Evolutionary conservation across 2,113 vertebrate species (phyloP).

Genomic region (Xiphophorus maculatus): DNA sequence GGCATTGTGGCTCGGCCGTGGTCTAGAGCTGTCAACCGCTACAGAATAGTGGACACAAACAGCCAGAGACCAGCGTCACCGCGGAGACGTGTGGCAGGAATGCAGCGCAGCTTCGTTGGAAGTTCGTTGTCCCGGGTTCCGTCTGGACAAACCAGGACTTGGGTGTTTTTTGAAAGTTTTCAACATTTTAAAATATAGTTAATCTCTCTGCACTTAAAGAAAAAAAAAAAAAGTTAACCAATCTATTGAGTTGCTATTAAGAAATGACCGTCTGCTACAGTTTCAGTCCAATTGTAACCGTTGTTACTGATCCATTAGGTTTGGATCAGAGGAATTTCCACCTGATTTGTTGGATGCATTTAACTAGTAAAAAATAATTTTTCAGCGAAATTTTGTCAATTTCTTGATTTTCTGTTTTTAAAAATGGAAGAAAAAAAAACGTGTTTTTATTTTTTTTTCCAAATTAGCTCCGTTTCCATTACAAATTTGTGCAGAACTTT

Average conservation of each 20-base stretch:
- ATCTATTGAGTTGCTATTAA: neutral
- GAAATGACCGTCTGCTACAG: neutral
- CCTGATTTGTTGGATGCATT: slow-evolving; percentile 9
- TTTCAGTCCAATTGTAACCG: slow-evolving; percentile 26
- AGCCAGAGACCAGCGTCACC: slow-evolving; percentile 79
- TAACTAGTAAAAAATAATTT: slow-evolving; percentile 29
- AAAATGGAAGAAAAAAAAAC: no score
- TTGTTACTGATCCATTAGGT: slow-evolving; percentile 29
- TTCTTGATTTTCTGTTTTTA: no score
- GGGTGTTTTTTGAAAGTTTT: neutral
- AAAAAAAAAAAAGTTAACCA: no score
- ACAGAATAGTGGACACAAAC: slow-evolving; percentile 92
- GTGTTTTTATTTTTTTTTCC: no score
- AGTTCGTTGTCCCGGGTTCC: neutral
- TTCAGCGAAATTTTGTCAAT: neutral
- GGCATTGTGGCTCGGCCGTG: slow-evolving; percentile 76
- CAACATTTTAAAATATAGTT: neutral
- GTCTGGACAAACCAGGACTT: neutral
- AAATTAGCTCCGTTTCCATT: no score
- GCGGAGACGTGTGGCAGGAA: slow-evolving; percentile 9
- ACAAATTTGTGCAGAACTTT: no score
- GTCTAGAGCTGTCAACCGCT: slow-evolving; percentile 90
- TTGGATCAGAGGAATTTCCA: slow-evolving; percentile 24
- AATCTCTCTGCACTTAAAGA: neutral
- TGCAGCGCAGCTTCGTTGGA: neutral